Evolutionary conservation across 2,888 invertebrate genomes (phyloP).

Genomic region (Rotaria macrura): DNA sequence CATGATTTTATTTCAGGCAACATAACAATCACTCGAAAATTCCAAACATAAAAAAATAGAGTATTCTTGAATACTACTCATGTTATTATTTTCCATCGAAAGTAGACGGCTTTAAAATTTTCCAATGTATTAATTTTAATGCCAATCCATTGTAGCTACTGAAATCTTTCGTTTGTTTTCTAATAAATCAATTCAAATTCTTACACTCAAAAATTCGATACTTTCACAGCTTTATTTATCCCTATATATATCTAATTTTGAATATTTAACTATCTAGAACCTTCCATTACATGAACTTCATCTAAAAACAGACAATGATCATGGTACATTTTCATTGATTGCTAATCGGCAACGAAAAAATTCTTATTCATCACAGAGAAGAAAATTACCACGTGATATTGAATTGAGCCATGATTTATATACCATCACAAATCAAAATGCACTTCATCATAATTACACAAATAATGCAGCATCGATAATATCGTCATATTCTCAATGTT

Average conservation of each 20-base stretch:
- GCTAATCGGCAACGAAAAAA: not conserved
- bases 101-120: too few relatives aligned
- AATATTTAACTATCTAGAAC: not conserved
- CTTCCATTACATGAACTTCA: not conserved
- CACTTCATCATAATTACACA: not conserved
- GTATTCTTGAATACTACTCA: too few relatives aligned
- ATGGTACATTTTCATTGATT: not conserved
- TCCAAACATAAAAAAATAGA: too few relatives aligned
- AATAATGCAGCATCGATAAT: not conserved
- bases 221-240: too few relatives aligned
- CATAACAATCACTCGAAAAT: too few relatives aligned
- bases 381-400: not conserved
- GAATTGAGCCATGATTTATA: not conserved
- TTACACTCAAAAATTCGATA: too few relatives aligned
- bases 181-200: too few relatives aligned
- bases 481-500: not conserved
- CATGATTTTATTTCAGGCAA: too few relatives aligned
- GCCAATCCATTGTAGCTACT: too few relatives aligned
- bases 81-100: too few relatives aligned
- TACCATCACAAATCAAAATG: not conserved
- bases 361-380: not conserved
- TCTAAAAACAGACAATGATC: not conserved
- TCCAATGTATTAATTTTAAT: too few relatives aligned
- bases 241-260: not conserved
- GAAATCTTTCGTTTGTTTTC: too few relatives aligned